These are phyloP conservation scores for Dasyornis broadbenti DNA, from an alignment of 2,113 vertebrate species.

Conservation along the genomic window DNA sequence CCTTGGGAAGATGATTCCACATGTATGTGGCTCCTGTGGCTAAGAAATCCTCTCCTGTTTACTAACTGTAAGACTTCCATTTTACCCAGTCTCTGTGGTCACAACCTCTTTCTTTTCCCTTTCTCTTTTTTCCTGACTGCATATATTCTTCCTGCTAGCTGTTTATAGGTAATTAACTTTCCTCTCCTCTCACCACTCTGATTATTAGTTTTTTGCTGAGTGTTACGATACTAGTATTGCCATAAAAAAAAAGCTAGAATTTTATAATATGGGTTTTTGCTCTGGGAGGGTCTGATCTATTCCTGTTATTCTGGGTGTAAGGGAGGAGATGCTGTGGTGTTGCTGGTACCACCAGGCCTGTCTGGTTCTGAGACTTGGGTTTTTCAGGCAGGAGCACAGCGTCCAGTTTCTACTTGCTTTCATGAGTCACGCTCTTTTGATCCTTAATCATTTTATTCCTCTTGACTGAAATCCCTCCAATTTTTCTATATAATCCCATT, in stretches of 20 bases:
- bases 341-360: background rate
- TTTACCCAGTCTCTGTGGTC: background rate
- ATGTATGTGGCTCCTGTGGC: background rate
- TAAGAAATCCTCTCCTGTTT: background rate
- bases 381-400: background rate
- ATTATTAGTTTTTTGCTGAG: background rate
- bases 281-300: background rate
- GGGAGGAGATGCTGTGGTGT: background rate
- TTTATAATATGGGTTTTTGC: background rate
- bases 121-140: background rate
- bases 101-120: background rate
- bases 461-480: slow-evolving; percentile 38
- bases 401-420: background rate
- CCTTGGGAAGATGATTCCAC: background rate
- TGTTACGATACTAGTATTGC: background rate
- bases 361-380: background rate
- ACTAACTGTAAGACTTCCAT: background rate
- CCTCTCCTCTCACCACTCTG: background rate
- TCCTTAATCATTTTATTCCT: slow-evolving; percentile 33
- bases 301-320: background rate
- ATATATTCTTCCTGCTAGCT: background rate
- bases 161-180: background rate
- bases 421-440: slow-evolving; percentile 15
- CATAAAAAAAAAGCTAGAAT: background rate
- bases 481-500: slow-evolving; percentile 46